A percentile compares a stretch with the other conserved stretches of the same genome.
These are phyloP conservation scores for Phycodurus eques DNA, from an alignment of 2,113 vertebrate genomes.

Conservation along the genomic window DNA sequence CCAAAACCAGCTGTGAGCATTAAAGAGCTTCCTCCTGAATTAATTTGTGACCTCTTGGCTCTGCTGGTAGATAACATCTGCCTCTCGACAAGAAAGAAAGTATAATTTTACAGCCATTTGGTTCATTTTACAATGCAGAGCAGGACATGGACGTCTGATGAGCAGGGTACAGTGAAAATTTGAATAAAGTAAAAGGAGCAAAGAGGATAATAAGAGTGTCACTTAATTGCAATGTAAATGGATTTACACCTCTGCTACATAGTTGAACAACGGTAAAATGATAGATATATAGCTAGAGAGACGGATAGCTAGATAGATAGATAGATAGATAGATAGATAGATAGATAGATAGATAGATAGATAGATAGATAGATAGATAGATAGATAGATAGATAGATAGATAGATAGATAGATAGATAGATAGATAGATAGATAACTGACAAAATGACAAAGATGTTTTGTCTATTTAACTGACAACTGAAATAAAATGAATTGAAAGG, in stretches of 20 bases:
- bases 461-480: too few species aligned
- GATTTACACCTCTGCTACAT: slow-evolving; percentile 14
- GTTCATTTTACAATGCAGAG: slow-evolving; percentile 53
- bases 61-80: slow-evolving; percentile 57
- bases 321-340: too few species aligned
- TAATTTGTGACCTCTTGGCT: slow-evolving; percentile 69
- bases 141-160: slow-evolving; percentile 51
- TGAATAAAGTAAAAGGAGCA: slow-evolving; percentile 8
- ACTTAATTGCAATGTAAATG: slow-evolving; percentile 55
- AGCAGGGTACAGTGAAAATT: slow-evolving; percentile 41
- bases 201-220: slow-evolving; percentile 31
- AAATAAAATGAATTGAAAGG: neutral
- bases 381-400: slow-evolving; percentile 6
- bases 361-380: neutral
- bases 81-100: slow-evolving; percentile 48
- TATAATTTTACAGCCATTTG: slow-evolving; percentile 68
- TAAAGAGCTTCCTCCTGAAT: slow-evolving; percentile 59
- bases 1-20: slow-evolving; percentile 27
- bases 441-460: too few species aligned
- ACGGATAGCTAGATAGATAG: neutral
- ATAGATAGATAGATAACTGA: too few species aligned
- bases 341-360: neutral
- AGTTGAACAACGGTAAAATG: slow-evolving; percentile 7
- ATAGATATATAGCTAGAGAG: slow-evolving; percentile 10
- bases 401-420: neutral